Evolutionary conservation across 2,888 invertebrate genomes (phyloP), one percentile per base, ranked within the genome.

Genomic region (Nezara viridula): DNA sequence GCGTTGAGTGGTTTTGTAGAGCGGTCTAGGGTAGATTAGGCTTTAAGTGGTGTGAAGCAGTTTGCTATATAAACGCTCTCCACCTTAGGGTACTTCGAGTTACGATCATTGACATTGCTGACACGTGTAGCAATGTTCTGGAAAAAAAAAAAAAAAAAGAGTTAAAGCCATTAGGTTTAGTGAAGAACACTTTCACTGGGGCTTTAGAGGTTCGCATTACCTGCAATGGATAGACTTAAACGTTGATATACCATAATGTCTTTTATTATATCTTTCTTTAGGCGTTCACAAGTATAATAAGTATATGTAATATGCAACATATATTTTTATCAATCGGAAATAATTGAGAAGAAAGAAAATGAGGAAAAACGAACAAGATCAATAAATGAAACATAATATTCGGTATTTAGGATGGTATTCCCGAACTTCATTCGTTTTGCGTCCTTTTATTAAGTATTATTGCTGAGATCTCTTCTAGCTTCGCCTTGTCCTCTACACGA

Each of bases 1-100:
- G 66, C 66, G 32, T 73, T 73, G 66, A 73, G 66, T 37, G 66
- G 66, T 73, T 32, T 73, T 73, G 66, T 73, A 73, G 32, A 73
- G 66, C 66, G 66, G 19, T 37, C 66, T 37, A 37, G 6, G 66
- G 32, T 73, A 73, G 66, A 73, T 73, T 73, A 73, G 32, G 32
- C 19, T 73, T 21, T 73, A 73, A 73, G 66, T 73, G 66, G 66
- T 32, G 32, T 32, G 66, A 37, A 37, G 37, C 66, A 73, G 66
- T 73, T 73, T 6, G 66, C 66, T 73, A 73, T 73, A 73, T 37
- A 73, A 73, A 73, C 37, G 19, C 37, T 21, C 66, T 37, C 66
- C 37, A 21, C 9, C 19, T 7, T 37, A 37, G 66, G 21, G 66
- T 73, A 73, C 81, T 81, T 81, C 44, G 1, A 14, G n/a, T n/a